A percentile compares a stretch with the other conserved stretches of the same genome.
These are phyloP conservation scores for Coptodon rendalli DNA, from an alignment of 2,113 vertebrate genomes.

Conservation along the genomic window DNA sequence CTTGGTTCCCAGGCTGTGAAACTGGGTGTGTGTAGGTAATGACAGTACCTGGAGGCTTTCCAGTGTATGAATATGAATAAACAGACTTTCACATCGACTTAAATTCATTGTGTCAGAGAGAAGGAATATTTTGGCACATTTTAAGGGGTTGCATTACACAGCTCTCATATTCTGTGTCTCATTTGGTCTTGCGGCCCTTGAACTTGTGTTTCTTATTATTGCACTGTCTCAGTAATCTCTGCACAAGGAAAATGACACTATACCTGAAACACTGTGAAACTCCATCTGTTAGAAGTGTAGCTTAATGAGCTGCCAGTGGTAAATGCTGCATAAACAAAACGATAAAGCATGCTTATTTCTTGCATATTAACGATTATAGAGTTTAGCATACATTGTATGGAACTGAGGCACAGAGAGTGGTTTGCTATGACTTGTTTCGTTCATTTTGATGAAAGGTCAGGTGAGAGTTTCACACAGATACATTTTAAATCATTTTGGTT, in stretches of 20 bases:
- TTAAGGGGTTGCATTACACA: background rate
- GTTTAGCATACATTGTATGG: background rate
- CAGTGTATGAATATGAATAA: background rate
- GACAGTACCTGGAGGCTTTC: background rate
- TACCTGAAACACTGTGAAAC: background rate
- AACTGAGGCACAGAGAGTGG: background rate
- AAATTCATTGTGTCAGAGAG: constrained; percentile 13
- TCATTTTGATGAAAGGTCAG: background rate
- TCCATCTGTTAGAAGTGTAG: background rate
- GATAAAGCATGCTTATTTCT: background rate
- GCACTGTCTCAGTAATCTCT: background rate
- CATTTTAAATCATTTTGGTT: background rate
- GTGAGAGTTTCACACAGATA: background rate
- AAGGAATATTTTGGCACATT: background rate
- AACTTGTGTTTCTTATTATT: background rate
- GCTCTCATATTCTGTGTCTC: background rate
- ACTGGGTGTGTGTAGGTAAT: background rate
- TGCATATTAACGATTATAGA: background rate
- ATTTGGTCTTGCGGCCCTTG: background rate
- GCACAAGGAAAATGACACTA: background rate
- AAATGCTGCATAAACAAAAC: background rate
- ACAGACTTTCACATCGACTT: background rate
- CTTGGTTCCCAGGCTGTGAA: background rate
- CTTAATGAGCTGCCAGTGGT: background rate
- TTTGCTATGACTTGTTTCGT: background rate